Base-by-base conservation (phyloP, 2,888 invertebrate genomes). In the Dioctria linearis region DNA sequence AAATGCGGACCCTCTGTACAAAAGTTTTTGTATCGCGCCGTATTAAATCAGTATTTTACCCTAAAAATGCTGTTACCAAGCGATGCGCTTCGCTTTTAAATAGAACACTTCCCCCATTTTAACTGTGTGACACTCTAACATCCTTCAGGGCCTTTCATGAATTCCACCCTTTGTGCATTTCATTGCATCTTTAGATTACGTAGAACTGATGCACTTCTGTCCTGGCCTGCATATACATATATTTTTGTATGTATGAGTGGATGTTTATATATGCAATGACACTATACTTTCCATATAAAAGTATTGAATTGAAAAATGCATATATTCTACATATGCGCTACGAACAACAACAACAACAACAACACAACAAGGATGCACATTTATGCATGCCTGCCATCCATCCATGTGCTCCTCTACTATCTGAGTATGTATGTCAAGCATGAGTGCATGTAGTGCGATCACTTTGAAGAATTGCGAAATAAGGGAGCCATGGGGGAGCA, bases 101-200 rank as follows among this genome's bases (percentile, higher is more conserved):
- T 76, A 76, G 76, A 76, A 76, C 76, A 76, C 65, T 67, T 61
- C 66, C 76, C 46, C 79, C 79, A 54, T 76, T 76, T 81, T 80
- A 82, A 81, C 82, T 82, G 82, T 83, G 79, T 83, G 83, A 83
- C 82, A 83, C 83, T 83, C 82, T 81, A 82, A 81, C 83, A 83
- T 83, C 82, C 81, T 83, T 83, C 78, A 82, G 80, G 78, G 59
- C 63, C 73, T 76, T 49, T 71, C 67, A 51, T 25, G 46, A 71
- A 71, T 79, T 79, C 63, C 79, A 79, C 79, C 79, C 79, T 71
- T 79, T 79, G 61, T 79, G 79, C 79, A 79, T 79, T 79, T 79
- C 79, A 79, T 79, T 79, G 79, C 79, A 79, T 71, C 79, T 79
- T 79, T 49, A 61, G 46, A 63, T 63, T 65, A 42, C 25, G 63